These are phyloP conservation scores for Sebastiscus tertius DNA, from an alignment of 2,797 vertebrate species.

Conservation along the genomic window DNA sequence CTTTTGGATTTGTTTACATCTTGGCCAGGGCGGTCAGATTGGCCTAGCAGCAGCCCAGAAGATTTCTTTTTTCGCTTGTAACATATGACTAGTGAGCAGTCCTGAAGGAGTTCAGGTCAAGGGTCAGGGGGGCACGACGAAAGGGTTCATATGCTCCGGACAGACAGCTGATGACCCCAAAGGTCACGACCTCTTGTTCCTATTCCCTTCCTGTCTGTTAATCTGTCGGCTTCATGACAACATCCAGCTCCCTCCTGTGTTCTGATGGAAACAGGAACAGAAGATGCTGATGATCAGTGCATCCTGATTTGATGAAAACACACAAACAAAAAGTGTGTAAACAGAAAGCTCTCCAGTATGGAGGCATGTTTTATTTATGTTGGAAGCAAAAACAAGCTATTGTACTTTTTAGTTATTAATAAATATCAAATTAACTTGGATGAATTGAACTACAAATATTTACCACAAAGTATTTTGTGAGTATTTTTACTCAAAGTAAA, in stretches of 20 bases:
- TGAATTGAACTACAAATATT: not conserved
- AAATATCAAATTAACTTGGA: not conserved
- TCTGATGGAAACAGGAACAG: constrained; percentile 45
- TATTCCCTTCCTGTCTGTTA: constrained; percentile 66
- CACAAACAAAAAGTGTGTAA: constrained; percentile 1
- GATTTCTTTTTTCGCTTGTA: constrained; percentile 9
- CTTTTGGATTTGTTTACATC: constrained; percentile 53
- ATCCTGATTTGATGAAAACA: constrained; percentile 22
- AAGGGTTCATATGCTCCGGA: constrained; percentile 6
- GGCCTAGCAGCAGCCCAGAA: not conserved
- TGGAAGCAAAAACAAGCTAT: not conserved
- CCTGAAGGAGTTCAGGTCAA: constrained; percentile 30
- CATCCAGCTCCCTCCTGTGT: constrained; percentile 14
- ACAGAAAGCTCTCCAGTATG: not conserved
- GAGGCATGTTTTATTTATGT: not conserved
- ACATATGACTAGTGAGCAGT: constrained; percentile 28
- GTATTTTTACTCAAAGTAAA: not conserved
- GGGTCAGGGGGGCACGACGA: not conserved
- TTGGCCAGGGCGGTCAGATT: not conserved
- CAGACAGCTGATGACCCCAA: constrained; percentile 52
- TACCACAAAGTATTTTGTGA: not conserved
- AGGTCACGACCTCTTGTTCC: constrained; percentile 59
- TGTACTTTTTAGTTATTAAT: not conserved
- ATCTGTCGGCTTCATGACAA: constrained; percentile 40
- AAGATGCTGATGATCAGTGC: constrained; percentile 25